phyloP scores from a whole-genome alignment of 2,888 invertebrate species.

The Catocala nupta region DNA sequence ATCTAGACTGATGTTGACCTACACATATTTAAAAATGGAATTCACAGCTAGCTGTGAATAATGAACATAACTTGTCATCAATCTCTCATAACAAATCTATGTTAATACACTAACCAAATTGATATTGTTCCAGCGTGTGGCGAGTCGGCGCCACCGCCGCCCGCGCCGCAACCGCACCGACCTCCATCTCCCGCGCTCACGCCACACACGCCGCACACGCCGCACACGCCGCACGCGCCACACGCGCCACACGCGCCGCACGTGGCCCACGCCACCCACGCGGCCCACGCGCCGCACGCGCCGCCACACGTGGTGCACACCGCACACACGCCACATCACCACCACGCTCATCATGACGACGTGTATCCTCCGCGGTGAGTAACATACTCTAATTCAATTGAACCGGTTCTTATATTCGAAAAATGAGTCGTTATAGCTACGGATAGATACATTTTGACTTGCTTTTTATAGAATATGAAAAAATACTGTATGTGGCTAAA shows the following conservation, averaged over 20 bases:
- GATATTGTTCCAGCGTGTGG: constrained; percentile 60
- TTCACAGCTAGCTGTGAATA: too few relatives aligned
- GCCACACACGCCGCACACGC: constrained; percentile 90
- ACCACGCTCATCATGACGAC: constrained; percentile 89
- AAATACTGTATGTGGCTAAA: too few relatives aligned
- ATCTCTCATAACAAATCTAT: too few relatives aligned
- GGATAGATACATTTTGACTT: too few relatives aligned
- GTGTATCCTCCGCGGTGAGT: constrained; percentile 91
- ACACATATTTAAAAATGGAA: too few relatives aligned
- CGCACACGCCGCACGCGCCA: constrained; percentile 88
- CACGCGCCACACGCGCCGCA: constrained; percentile 87
- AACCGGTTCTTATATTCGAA: not conserved
- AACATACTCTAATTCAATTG: not conserved
- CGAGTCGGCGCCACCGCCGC: constrained; percentile 89
- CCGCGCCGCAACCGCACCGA: constrained; percentile 90
- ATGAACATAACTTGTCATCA: too few relatives aligned
- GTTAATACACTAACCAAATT: too few relatives aligned
- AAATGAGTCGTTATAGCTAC: not conserved
- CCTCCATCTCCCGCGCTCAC: constrained; percentile 90
- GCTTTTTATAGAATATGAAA: too few relatives aligned
- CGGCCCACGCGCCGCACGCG: constrained; percentile 80
- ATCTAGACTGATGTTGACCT: too few relatives aligned
- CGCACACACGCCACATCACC: constrained; percentile 58
- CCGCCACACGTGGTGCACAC: constrained; percentile 71
- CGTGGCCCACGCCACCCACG: constrained; percentile 86